These are phyloP conservation scores for Calliphora vomitoria DNA, from an alignment of 2,888 invertebrate genomes.

Conservation along the genomic window DNA sequence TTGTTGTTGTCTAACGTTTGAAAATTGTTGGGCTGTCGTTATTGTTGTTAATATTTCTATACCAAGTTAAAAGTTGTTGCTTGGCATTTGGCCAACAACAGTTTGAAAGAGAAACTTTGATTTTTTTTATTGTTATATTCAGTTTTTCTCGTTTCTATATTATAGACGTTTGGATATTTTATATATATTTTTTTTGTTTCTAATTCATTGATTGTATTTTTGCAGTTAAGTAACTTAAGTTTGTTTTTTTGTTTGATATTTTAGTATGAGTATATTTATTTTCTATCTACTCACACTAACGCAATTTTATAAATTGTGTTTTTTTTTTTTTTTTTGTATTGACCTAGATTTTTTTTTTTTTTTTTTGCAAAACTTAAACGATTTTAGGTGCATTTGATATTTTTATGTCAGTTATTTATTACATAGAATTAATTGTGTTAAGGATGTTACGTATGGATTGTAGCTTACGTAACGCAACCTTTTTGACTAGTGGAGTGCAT, in stretches of 20 bases:
- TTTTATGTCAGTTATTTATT: constrained; percentile 52
- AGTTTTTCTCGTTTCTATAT: constrained; percentile 38
- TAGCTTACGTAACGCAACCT: background rate
- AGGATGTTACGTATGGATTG: constrained; percentile 20
- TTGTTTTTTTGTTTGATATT: constrained; percentile 35
- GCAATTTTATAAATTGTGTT: constrained; percentile 54
- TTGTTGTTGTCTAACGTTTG: constrained; percentile 57
- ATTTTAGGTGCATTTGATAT: constrained; percentile 27
- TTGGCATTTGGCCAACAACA: constrained; percentile 71
- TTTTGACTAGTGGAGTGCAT: no score
- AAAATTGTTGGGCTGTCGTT: constrained; percentile 24
- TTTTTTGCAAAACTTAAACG: constrained; percentile 33
- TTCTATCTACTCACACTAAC: constrained; percentile 29
- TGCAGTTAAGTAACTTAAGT: constrained; percentile 69
- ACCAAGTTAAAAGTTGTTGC: constrained; percentile 59
- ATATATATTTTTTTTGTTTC: constrained; percentile 19
- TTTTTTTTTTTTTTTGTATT: constrained; percentile 41
- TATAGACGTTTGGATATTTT: constrained; percentile 29
- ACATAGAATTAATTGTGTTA: constrained; percentile 50
- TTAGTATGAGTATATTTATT: constrained; percentile 39
- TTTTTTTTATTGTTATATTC: constrained; percentile 37
- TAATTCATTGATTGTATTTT: constrained; percentile 71
- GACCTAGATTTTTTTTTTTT: constrained; percentile 59
- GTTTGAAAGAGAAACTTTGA: constrained; percentile 72
- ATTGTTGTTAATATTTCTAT: constrained; percentile 42